Evolutionary conservation across 2,797 vertebrate species (phyloP).

Genomic region (Morelia viridis): DNA sequence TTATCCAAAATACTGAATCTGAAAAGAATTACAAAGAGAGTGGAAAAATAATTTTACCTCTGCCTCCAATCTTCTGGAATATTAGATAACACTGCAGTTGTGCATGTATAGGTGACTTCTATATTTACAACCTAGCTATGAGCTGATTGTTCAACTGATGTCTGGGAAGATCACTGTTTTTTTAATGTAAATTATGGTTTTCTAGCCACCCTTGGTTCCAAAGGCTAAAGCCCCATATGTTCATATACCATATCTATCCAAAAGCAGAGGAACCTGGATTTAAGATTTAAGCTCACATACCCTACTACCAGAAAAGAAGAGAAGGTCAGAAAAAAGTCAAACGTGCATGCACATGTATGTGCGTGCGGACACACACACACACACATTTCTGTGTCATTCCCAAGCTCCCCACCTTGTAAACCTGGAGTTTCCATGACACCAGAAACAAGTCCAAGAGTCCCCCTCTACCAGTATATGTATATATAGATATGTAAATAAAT

Average conservation of each 20-base stretch:
- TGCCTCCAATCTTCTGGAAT: neutral
- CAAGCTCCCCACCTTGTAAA: neutral
- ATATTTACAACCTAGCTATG: neutral
- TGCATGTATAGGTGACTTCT: neutral
- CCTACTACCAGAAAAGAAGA: neutral
- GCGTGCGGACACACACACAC: too few relatives aligned
- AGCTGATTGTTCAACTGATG: neutral
- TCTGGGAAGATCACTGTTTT: neutral
- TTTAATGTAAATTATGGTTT: neutral
- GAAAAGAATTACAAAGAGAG: constrained; percentile 7
- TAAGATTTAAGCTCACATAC: neutral
- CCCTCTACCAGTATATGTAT: neutral
- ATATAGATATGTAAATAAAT: neutral
- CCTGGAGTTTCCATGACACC: neutral
- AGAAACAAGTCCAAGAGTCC: neutral
- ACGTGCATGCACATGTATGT: neutral
- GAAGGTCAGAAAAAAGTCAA: neutral
- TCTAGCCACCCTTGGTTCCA: neutral
- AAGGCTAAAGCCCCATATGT: neutral
- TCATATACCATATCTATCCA: neutral
- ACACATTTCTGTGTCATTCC: neutral
- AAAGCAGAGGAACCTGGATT: neutral
- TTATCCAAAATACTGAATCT: neutral
- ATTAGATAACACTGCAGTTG: neutral
- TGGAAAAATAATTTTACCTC: neutral